A percentile compares a stretch with the other conserved stretches of the same genome.
Evolutionary conservation across 2,888 invertebrate genomes (phyloP).

Genomic region (Parnassius smintheus): DNA sequence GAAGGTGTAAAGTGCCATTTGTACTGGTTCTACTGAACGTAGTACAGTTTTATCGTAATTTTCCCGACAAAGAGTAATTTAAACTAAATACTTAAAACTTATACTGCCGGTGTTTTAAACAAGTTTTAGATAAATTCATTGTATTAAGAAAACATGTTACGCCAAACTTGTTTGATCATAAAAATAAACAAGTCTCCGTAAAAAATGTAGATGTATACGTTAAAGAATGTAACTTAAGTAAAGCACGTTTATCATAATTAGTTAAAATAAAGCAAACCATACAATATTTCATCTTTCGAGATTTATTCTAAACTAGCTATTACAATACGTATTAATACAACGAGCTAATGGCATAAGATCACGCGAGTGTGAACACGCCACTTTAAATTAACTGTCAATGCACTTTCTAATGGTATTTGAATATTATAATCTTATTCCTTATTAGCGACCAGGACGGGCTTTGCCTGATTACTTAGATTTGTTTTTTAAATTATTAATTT

Average conservation of each 20-base stretch:
- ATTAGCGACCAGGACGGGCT: slow-evolving; percentile 1
- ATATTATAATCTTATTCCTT: slow-evolving; percentile 35
- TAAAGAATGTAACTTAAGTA: slow-evolving; percentile 3
- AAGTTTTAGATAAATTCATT: slow-evolving; percentile 10
- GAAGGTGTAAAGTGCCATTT: too few relatives aligned
- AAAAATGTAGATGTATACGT: slow-evolving; percentile 14
- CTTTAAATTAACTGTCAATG: slow-evolving; percentile 16
- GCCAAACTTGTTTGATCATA: slow-evolving; percentile 16
- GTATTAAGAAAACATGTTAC: slow-evolving; percentile 16
- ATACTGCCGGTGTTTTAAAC: slow-evolving; percentile 16
- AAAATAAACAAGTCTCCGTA: slow-evolving; percentile 17
- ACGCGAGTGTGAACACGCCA: slow-evolving; percentile 31
- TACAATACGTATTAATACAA: slow-evolving; percentile 23
- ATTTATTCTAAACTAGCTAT: slow-evolving; percentile 28
- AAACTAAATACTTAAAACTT: background rate
- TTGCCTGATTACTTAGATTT: too few relatives aligned
- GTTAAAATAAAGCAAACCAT: slow-evolving; percentile 20
- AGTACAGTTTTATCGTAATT: background rate
- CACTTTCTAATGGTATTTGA: slow-evolving; percentile 38
- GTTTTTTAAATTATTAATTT: too few relatives aligned
- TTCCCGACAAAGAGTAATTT: too few relatives aligned
- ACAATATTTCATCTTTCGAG: slow-evolving; percentile 24
- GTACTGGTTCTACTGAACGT: too few relatives aligned
- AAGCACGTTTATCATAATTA: slow-evolving; percentile 22
- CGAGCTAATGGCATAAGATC: slow-evolving; percentile 30